phyloP scores from a whole-genome alignment of 2,888 invertebrate genomes.

The Torymus texanus region DNA sequence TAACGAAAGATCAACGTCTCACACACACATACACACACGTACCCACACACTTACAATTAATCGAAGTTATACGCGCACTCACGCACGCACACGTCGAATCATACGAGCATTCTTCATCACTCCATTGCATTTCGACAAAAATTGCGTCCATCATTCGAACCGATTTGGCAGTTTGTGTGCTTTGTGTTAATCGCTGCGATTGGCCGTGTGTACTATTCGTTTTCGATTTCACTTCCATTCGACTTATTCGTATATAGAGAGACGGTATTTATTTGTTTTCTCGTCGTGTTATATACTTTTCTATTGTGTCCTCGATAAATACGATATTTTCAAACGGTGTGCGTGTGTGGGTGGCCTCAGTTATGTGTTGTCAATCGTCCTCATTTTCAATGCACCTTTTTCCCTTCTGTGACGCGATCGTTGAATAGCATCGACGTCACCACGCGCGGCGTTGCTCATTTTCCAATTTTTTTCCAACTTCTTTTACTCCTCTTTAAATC shows the following conservation, averaged over 20 bases:
- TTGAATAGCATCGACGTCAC: no score
- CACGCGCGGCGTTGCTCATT: no score
- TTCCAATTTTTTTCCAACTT: no score
- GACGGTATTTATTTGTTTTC: no score
- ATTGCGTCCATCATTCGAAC: conserved; percentile 41
- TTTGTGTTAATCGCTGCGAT: conserved; percentile 19
- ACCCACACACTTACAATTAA: background rate
- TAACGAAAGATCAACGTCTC: conserved; percentile 1
- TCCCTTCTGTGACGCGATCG: no score
- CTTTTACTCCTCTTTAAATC: conserved; percentile 25
- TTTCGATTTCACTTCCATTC: background rate
- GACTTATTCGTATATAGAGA: no score
- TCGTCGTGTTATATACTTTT: no score
- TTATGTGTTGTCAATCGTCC: background rate
- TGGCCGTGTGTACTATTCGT: background rate
- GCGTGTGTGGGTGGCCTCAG: background rate
- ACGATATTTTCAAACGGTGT: no score
- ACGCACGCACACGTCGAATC: conserved; percentile 15
- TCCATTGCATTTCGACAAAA: conserved; percentile 19
- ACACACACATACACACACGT: no score
- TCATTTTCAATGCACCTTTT: conserved; percentile 23
- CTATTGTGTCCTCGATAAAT: no score
- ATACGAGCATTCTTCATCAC: conserved; percentile 32
- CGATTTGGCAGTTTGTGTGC: conserved; percentile 49
- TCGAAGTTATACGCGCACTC: conserved; percentile 4